Conservation (phyloP, 1,140 invertebrate species). For the Coptotermes formosanus region DNA sequence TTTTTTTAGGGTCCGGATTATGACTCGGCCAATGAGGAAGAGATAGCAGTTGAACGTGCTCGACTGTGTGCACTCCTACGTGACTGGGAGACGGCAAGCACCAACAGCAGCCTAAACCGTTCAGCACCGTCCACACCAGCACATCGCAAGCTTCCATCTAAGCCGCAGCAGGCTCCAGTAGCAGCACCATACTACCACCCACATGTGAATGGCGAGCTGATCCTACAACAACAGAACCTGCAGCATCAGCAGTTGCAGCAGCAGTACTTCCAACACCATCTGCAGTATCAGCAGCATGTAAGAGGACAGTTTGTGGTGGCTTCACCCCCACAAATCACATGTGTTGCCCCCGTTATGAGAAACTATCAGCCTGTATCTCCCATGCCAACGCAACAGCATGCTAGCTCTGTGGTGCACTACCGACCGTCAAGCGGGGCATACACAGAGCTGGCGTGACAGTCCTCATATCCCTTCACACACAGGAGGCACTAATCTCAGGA, state of each 20-base stretch:
- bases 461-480: not conserved
- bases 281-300: not conserved
- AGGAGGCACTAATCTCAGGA: not conserved
- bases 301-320: not conserved
- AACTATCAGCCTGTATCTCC: slow-evolving; percentile 17
- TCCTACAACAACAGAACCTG: not conserved
- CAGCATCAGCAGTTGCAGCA: not conserved
- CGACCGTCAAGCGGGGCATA: slow-evolving; percentile 28
- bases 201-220: not conserved
- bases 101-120: not conserved
- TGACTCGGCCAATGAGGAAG: slow-evolving; percentile 28
- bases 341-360: not conserved
- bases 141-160: not conserved
- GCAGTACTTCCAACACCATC: slow-evolving; percentile 5
- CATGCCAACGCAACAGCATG: not conserved
- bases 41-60: slow-evolving; percentile 23
- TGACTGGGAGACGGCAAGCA: slow-evolving; percentile 32
- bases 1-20: slow-evolving; percentile 29
- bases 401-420: slow-evolving; percentile 24
- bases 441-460: slow-evolving; percentile 32
- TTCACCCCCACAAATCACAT: not conserved
- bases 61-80: slow-evolving; percentile 25
- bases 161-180: not conserved
- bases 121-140: slow-evolving; percentile 14
- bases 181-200: not conserved